phyloP scores from a whole-genome alignment of 2,888 invertebrate species.

The Hesperia comma region DNA sequence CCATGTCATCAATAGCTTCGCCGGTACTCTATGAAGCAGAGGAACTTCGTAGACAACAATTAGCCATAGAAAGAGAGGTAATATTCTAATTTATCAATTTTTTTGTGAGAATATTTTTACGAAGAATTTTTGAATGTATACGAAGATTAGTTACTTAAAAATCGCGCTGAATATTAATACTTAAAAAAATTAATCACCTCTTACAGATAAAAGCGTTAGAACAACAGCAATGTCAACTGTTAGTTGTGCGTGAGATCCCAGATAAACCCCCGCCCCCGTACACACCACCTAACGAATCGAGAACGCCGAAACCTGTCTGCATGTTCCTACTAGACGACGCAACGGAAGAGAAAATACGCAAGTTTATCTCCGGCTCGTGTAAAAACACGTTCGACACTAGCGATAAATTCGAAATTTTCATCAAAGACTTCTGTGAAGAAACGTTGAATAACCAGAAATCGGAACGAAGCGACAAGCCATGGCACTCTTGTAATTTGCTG shows the following conservation, averaged over 20 bases:
- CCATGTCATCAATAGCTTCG: constrained; percentile 47
- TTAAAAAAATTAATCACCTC: constrained; percentile 1
- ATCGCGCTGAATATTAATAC: too few species aligned
- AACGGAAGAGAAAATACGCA: constrained; percentile 55
- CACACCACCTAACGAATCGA: constrained; percentile 65
- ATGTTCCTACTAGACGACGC: constrained; percentile 56
- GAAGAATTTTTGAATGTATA: too few species aligned
- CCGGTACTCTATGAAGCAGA: constrained; percentile 68
- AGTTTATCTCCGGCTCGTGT: constrained; percentile 42
- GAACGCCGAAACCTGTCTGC: constrained; percentile 51
- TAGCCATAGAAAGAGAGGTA: constrained; percentile 78
- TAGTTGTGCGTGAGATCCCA: constrained; percentile 76
- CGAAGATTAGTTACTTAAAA: too few species aligned
- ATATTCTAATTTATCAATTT: neutral
- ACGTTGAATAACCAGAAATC: constrained; percentile 53
- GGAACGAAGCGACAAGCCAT: constrained; percentile 64
- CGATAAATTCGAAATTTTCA: constrained; percentile 63
- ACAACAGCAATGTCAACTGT: constrained; percentile 69
- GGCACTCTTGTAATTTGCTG: constrained; percentile 69
- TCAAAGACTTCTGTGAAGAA: constrained; percentile 69
- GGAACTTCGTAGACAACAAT: constrained; percentile 69
- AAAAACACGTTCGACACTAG: constrained; percentile 22
- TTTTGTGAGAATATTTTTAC: too few species aligned
- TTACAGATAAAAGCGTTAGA: constrained; percentile 76
- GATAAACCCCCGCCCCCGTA: constrained; percentile 80